Percentiles rank a stretch among this genome's conserved stretches.
Conservation (phyloP, 2,797 vertebrate genomes). For the Morus bassanus region DNA sequence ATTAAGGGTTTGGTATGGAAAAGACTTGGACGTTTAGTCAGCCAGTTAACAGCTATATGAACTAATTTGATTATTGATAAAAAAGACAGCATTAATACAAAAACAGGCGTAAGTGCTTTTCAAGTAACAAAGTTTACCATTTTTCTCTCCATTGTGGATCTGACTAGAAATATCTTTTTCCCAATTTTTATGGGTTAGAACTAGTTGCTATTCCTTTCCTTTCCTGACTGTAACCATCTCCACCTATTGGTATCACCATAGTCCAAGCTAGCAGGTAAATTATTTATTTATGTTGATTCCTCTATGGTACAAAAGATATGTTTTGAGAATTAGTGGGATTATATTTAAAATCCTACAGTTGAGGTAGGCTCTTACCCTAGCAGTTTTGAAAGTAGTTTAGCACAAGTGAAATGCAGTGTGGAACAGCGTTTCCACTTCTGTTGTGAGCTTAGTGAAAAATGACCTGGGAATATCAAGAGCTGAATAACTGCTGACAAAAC, state of each 20-base stretch:
- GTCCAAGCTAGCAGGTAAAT: neutral
- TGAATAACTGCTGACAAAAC: conserved; percentile 17
- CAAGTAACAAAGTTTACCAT: neutral
- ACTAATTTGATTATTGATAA: neutral
- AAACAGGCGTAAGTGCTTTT: neutral
- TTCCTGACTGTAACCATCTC: neutral
- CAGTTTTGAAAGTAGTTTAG: neutral
- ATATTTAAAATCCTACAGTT: neutral
- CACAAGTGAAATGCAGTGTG: neutral
- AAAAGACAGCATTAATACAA: neutral
- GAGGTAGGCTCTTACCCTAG: neutral
- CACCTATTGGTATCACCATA: neutral
- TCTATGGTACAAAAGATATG: neutral
- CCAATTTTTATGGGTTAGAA: neutral
- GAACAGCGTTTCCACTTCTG: neutral
- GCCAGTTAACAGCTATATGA: neutral
- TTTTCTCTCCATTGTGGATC: neutral
- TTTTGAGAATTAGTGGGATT: neutral
- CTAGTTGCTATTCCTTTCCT: neutral
- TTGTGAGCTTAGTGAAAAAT: neutral
- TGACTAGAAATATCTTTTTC: neutral
- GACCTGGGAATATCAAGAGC: neutral
- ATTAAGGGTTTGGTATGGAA: neutral
- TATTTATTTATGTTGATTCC: neutral
- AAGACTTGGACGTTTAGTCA: neutral